Evolutionary conservation across 2,113 vertebrate species (phyloP).

Genomic region (Addax nasomaculatus): DNA sequence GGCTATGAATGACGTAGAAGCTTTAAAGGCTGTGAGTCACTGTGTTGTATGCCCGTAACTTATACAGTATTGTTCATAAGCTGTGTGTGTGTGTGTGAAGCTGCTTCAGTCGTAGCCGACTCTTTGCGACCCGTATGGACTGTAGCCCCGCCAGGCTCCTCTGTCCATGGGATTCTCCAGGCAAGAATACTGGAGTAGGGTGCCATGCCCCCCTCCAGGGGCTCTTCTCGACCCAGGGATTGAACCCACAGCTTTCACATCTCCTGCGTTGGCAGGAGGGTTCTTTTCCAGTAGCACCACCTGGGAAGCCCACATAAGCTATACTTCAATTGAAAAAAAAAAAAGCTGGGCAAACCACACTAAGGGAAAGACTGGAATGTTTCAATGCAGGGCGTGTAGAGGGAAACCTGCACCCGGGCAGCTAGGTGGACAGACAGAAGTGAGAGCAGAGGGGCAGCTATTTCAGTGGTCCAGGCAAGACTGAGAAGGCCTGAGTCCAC

Average conservation of each 20-base stretch:
- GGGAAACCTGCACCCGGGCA: not conserved
- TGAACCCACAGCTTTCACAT: not conserved
- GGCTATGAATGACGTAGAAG: not conserved
- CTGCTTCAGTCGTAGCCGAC: not conserved
- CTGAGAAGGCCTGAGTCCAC: not conserved
- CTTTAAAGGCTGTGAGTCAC: not conserved
- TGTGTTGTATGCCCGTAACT: not conserved
- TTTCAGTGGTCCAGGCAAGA: not conserved
- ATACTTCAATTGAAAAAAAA: not conserved
- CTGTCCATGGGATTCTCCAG: not conserved
- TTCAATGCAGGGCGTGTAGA: not conserved
- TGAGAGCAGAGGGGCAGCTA: not conserved
- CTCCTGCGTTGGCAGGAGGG: not conserved
- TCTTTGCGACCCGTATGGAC: not conserved
- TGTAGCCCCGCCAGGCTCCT: not conserved
- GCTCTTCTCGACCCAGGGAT: not conserved
- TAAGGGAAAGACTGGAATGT: not conserved
- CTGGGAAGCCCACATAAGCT: not conserved
- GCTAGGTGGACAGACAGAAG: not conserved
- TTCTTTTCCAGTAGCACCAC: not conserved
- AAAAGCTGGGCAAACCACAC: not conserved
- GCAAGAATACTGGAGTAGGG: not conserved
- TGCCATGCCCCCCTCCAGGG: not conserved
- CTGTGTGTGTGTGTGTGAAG: not conserved
- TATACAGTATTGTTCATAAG: not conserved